Evolutionary conservation across 2,888 invertebrate species (phyloP), one percentile per base, ranked within the genome.

Genomic region (Latheticus oryzae): DNA sequence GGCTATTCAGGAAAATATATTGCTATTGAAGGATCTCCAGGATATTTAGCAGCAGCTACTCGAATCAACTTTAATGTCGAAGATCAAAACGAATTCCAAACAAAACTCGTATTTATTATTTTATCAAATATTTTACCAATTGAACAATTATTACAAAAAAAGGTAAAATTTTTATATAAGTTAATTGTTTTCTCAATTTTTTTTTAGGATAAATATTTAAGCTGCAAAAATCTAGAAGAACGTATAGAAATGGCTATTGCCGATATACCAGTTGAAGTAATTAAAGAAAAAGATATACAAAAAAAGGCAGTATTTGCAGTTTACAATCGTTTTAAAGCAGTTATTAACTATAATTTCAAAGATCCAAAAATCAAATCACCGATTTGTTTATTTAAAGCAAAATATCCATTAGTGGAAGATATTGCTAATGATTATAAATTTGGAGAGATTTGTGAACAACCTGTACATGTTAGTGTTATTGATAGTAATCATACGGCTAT

Each of bases 1-100:
- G 90, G 89, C 63, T 80, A 81, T 45, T 79, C 72, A 7, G 91
- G 90, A 1, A 81, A 83, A 24, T 67, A 91, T 1, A 80, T 89
- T 67, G 83, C 93, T n/a, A 82, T 97, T 40, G 97, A 97, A 73
- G 95, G 95, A 3, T 82, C 90, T 0, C 91, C 90, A 0, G 83
- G 9, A 1, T 45, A 45, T 7, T 8, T 45, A 16, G 9, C 32
- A 0, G 8, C 45, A 3, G 69, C 84, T 5, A 73, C 73, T 21
- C 74, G 76, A 16, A 78, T 77, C 50, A 79, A 81, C 1, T 69
- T 84, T 7, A 73, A 73, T 23, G 74, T 76, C 13, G 78, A 77
- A 48, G 79, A 78, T 35, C 82, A 84, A 19, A 62, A 72, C 0
- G 80, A 83, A 52, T 76, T 86, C 0, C 83, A 88, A 68, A 84